Evolutionary conservation across 2,888 invertebrate genomes (phyloP), one percentile per base, ranked within the genome.

Genomic region (Hydrotaea diabolus): DNA sequence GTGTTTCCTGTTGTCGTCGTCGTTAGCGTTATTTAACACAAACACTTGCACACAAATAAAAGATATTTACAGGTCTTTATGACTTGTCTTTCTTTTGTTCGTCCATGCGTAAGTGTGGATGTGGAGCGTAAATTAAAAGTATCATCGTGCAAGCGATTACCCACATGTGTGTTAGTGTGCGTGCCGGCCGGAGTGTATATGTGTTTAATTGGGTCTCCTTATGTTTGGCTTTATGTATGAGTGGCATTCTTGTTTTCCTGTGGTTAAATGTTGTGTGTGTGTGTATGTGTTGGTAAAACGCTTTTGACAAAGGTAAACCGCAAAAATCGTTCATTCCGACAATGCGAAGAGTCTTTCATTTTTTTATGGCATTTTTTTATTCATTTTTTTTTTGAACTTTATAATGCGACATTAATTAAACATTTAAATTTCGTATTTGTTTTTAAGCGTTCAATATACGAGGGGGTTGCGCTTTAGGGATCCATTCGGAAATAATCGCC

Each of bases 361-460:
- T 4, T 7, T 31, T 31, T 31, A 7, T n/a, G n/a, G n/a, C n/a
- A n/a, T n/a, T n/a, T 31, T 31, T 31, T 31, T 31, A 7, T 31
- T 31, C 3, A 4, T 31, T 31, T 31, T 31, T 2, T 31, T 55
- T 39, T 7, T 69, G 13, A 55, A 43, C 17, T 39, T 43, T 39
- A 31, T 74, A 74, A 59, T 69, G 75, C 31, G 36, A 2, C 69
- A 57, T 75, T 75, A 78, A 64, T 79, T 71, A 72, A 76, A 71
- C 71, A 72, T 62, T 75, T 72, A 72, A 76, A 76, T 72, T 31
- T 7, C 7, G 2, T 31, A 4, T 31, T 31, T 31, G 62, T 46
- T 46, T 73, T 76, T 15, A 62, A 83, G 72, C 71, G 75, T 79
- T 75, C 36, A 79, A 64, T 15, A 64, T 13, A 15, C 59, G 39